Percentiles rank a stretch among this genome's conserved stretches.
These are phyloP conservation scores for Acromyrmex charruanus DNA, from an alignment of 1,140 invertebrate species.

Conservation along the genomic window DNA sequence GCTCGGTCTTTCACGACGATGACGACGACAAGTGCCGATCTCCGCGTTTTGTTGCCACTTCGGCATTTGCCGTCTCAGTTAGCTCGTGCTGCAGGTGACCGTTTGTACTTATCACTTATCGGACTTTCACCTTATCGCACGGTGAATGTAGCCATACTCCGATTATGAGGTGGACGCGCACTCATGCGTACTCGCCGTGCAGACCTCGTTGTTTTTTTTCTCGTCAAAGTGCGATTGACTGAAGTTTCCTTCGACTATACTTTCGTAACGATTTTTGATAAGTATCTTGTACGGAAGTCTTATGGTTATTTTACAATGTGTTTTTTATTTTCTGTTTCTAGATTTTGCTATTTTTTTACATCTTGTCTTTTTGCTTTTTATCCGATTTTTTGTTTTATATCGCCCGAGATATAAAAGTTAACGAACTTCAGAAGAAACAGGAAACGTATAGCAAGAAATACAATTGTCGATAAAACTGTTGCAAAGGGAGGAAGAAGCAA, in stretches of 20 bases:
- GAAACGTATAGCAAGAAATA: no score
- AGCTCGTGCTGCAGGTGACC: conserved; percentile 49
- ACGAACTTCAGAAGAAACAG: no score
- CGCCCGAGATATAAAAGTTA: no score
- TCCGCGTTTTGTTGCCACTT: not conserved
- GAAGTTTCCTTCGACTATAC: not conserved
- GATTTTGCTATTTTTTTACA: no score
- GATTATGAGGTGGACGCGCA: conserved; percentile 9
- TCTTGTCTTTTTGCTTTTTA: no score
- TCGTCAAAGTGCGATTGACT: not conserved
- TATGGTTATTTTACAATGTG: no score
- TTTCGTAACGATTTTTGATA: not conserved
- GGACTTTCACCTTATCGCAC: conserved; percentile 71
- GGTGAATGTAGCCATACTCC: conserved; percentile 38
- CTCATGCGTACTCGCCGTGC: conserved; percentile 27
- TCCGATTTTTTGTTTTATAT: no score
- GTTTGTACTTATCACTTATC: conserved; percentile 43
- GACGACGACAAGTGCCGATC: conserved; percentile 41
- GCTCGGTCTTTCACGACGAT: conserved; percentile 5
- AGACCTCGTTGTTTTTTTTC: conserved; percentile 21
- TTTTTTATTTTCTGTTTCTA: no score
- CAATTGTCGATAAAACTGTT: no score
- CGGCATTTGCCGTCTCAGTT: not conserved
- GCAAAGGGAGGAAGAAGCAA: no score
- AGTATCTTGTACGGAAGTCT: not conserved